Evolutionary conservation across 2,113 vertebrate genomes (phyloP).

Genomic region (Pachypanchax playfairii): DNA sequence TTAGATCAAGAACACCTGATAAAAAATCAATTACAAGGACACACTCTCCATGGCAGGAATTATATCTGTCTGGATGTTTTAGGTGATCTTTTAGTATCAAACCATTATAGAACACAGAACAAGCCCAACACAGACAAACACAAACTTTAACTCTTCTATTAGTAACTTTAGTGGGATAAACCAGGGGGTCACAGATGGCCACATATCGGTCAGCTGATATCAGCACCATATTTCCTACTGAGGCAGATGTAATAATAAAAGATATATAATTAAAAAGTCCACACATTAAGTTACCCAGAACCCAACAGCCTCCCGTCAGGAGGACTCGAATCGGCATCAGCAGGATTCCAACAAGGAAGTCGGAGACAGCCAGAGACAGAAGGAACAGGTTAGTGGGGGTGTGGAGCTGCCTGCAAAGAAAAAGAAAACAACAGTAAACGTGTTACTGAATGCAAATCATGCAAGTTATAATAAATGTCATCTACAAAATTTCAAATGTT

Average conservation of each 20-base stretch:
- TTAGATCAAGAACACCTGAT: conserved; percentile 19
- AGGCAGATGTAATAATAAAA: conserved; percentile 23
- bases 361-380: conserved; percentile 56
- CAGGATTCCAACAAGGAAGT: conserved; percentile 24
- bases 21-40: conserved; percentile 12
- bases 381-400: conserved; percentile 34
- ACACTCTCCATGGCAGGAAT: conserved; percentile 46
- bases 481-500: too few species aligned
- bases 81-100: conserved; percentile 1
- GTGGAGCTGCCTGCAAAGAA: conserved; percentile 44
- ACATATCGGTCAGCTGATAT: conserved; percentile 61
- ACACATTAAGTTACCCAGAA: conserved; percentile 46
- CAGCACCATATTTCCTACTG: conserved; percentile 57
- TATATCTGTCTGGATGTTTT: conserved; percentile 17
- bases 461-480: too few species aligned
- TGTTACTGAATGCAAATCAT: too few species aligned
- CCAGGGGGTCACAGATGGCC: conserved; percentile 55
- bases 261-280: conserved; percentile 2
- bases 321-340: conserved; percentile 47
- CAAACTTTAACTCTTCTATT: conserved; percentile 1
- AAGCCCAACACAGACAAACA: conserved; percentile 43
- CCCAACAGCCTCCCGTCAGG: conserved; percentile 46
- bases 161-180: conserved; percentile 42
- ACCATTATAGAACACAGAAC: conserved; percentile 19
- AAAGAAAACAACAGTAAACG: too few species aligned